Conservation (phyloP, 2,888 invertebrate genomes). For the Argyresthia goedartella region DNA sequence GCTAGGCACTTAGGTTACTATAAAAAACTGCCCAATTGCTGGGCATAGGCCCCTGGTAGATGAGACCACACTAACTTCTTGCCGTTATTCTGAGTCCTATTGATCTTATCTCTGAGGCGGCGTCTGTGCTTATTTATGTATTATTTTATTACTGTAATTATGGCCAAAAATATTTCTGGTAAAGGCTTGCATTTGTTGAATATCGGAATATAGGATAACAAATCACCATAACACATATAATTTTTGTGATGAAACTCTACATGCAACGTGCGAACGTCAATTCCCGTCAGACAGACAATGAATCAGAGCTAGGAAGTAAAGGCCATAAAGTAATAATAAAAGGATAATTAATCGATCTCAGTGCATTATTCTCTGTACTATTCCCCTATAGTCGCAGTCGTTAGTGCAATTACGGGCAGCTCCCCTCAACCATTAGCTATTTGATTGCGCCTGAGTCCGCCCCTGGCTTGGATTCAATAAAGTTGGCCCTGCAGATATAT, state of each 20-base stretch:
- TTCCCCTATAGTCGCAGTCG: constrained; percentile 28
- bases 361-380: constrained; percentile 47
- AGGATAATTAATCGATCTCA: constrained; percentile 65
- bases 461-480: constrained; percentile 45
- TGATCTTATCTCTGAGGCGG: no score
- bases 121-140: no score
- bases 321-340: constrained; percentile 67
- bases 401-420: constrained; percentile 31
- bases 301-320: constrained; percentile 15
- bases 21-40: no score
- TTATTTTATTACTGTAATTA: no score
- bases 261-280: not conserved
- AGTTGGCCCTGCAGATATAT: constrained; percentile 49
- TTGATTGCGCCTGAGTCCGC: constrained; percentile 40
- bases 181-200: no score
- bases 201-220: no score
- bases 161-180: no score
- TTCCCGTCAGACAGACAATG: constrained; percentile 17
- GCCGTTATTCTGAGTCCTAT: no score
- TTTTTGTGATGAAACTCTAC: not conserved
- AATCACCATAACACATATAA: constrained; percentile 5
- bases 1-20: no score
- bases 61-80: no score
- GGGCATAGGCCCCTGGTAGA: no score
- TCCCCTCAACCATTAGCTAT: constrained; percentile 41